These are phyloP conservation scores for Drosophila pseudotakahashii DNA, from an alignment of 2,888 invertebrate species.

Conservation along the genomic window DNA sequence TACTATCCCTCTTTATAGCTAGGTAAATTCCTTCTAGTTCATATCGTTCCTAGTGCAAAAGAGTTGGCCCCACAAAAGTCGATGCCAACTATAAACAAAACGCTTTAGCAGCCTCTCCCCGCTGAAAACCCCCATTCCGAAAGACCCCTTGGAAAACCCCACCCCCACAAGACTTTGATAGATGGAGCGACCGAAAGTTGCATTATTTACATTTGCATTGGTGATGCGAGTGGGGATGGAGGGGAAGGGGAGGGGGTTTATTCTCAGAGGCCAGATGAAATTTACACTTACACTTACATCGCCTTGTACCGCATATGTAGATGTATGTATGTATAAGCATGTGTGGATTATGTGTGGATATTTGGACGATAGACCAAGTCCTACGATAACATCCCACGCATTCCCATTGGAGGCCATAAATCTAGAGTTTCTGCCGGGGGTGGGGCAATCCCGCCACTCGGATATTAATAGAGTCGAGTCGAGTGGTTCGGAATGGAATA, in stretches of 20 bases:
- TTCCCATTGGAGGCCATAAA: constrained; percentile 35
- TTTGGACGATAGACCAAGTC: constrained; percentile 21
- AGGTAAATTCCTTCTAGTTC: background rate
- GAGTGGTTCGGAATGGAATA: too few species aligned
- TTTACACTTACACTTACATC: constrained; percentile 20
- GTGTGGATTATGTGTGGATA: constrained; percentile 26
- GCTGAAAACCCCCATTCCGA: background rate
- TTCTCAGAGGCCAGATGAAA: constrained; percentile 29
- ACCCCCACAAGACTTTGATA: constrained; percentile 56
- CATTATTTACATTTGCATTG: constrained; percentile 38
- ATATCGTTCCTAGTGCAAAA: background rate
- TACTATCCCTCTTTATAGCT: background rate
- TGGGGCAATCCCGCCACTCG: constrained; percentile 5
- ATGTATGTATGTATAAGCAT: constrained; percentile 11
- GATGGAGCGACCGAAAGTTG: constrained; percentile 52
- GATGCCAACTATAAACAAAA: constrained; percentile 54
- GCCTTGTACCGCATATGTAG: background rate
- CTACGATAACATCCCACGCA: constrained; percentile 58
- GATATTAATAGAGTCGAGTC: constrained; percentile 37
- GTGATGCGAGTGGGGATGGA: background rate
- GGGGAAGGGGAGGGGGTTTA: background rate
- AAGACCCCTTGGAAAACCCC: constrained; percentile 1
- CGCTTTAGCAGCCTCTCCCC: constrained; percentile 26
- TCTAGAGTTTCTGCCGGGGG: constrained; percentile 2
- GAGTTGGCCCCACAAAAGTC: constrained; percentile 36